Conservation (phyloP, 2,888 invertebrate genomes). For the Oeneis ivallda region DNA sequence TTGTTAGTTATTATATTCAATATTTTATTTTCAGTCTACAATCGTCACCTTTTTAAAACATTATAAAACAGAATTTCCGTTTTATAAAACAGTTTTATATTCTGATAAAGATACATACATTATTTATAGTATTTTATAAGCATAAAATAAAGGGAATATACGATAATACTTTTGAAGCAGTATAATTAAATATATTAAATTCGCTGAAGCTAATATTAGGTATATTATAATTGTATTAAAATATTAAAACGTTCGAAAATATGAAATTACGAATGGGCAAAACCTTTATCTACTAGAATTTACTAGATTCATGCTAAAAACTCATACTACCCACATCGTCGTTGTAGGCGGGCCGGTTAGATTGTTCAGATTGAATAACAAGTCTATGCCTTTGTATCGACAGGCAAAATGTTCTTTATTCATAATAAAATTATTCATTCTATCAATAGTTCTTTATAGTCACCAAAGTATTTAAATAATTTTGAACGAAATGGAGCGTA, state of each 20-base stretch:
- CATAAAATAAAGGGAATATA: no score
- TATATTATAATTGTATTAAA: no score
- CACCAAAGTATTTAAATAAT: neutral
- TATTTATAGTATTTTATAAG: no score
- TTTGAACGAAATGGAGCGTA: constrained; percentile 27
- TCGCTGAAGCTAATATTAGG: neutral
- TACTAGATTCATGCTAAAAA: constrained; percentile 32
- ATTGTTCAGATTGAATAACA: constrained; percentile 55
- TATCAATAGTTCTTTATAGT: no score
- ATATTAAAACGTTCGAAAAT: no score
- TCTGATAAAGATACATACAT: no score
- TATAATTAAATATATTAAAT: neutral
- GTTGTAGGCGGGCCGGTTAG: constrained; percentile 65
- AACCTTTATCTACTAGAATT: neutral
- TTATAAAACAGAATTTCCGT: neutral
- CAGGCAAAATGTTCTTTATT: constrained; percentile 28
- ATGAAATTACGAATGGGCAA: neutral
- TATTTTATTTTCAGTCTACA: constrained; percentile 33
- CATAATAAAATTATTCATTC: neutral
- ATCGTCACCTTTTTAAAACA: neutral
- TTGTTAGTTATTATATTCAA: constrained; percentile 63
- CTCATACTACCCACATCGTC: constrained; percentile 54
- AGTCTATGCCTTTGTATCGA: constrained; percentile 57
- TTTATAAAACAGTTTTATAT: neutral
- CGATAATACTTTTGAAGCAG: neutral